Conservation (phyloP, 2,888 invertebrate species). For the Empis stercorea region DNA sequence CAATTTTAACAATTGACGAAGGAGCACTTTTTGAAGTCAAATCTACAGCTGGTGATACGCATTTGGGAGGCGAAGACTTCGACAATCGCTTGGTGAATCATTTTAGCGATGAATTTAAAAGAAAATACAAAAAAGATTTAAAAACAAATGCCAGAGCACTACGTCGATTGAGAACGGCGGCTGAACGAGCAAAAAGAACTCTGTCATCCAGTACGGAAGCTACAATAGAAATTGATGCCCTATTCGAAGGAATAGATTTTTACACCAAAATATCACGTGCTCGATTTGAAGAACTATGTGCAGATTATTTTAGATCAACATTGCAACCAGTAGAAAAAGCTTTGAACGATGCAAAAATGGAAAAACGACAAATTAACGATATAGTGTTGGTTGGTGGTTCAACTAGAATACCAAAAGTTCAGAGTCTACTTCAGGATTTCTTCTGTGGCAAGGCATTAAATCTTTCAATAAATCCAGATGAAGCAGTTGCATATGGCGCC, state of each 20-base stretch:
- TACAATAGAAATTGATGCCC: conserved; percentile 55
- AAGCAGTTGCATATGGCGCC: conserved; percentile 62
- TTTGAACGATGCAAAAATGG: conserved; percentile 58
- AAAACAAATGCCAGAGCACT: conserved; percentile 44
- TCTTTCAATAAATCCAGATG: conserved; percentile 60
- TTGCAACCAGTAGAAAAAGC: conserved; percentile 63
- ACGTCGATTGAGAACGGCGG: conserved; percentile 54
- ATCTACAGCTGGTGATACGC: conserved; percentile 84
- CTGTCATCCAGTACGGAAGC: conserved; percentile 61
- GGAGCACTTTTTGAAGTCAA: conserved; percentile 80
- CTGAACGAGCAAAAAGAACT: conserved; percentile 60
- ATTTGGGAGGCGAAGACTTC: conserved; percentile 80
- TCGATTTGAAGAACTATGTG: conserved; percentile 57
- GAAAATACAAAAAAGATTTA: conserved; percentile 55
- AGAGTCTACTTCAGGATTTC: conserved; percentile 54
- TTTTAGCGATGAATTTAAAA: conserved; percentile 73
- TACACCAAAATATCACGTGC: conserved; percentile 56
- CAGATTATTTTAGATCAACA: conserved; percentile 54
- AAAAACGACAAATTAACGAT: conserved; percentile 58
- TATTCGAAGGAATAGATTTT: conserved; percentile 55
- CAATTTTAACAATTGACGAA: conserved; percentile 84
- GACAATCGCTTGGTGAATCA: conserved; percentile 76
- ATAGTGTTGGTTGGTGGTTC: conserved; percentile 68
- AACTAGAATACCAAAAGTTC: conserved; percentile 61
- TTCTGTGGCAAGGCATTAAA: conserved; percentile 57